Percentiles rank a stretch among this genome's conserved stretches.
Conservation (phyloP, 2,888 invertebrate genomes). For the Eupithecia abbreviata region DNA sequence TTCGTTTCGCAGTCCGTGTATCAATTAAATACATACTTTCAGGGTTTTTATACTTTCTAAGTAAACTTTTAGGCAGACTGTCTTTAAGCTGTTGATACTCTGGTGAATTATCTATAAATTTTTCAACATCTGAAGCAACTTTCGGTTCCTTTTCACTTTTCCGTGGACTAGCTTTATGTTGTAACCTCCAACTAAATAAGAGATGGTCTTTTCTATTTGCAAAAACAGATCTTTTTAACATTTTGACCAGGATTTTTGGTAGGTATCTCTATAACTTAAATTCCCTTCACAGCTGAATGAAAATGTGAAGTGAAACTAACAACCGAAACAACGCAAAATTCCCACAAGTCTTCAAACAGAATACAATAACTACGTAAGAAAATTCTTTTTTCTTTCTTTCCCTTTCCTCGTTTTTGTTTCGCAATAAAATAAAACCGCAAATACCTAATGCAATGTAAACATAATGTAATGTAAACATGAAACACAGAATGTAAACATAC, state of each 20-base stretch:
- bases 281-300: not conserved
- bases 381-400: too few relatives aligned
- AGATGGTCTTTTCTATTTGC: slow-evolving; percentile 28
- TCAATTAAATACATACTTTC: slow-evolving; percentile 77
- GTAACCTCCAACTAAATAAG: slow-evolving; percentile 53
- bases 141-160: slow-evolving; percentile 58
- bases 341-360: too few relatives aligned
- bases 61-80: slow-evolving; percentile 65
- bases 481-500: not conserved
- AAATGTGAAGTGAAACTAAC: not conserved
- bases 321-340: not conserved
- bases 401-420: too few relatives aligned
- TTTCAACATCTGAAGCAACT: slow-evolving; percentile 64
- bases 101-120: slow-evolving; percentile 62
- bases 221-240: slow-evolving; percentile 39
- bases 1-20: slow-evolving; percentile 65
- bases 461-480: not conserved
- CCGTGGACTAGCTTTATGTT: slow-evolving; percentile 58
- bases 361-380: too few relatives aligned
- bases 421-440: not conserved
- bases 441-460: not conserved
- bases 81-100: slow-evolving; percentile 63
- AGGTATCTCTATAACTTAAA: not conserved
- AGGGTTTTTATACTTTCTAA: slow-evolving; percentile 70
- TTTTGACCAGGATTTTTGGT: slow-evolving; percentile 23